Evolutionary conservation across 2,888 invertebrate genomes (phyloP), one percentile per base, ranked within the genome.

Genomic region (Fragum whitleyi): DNA sequence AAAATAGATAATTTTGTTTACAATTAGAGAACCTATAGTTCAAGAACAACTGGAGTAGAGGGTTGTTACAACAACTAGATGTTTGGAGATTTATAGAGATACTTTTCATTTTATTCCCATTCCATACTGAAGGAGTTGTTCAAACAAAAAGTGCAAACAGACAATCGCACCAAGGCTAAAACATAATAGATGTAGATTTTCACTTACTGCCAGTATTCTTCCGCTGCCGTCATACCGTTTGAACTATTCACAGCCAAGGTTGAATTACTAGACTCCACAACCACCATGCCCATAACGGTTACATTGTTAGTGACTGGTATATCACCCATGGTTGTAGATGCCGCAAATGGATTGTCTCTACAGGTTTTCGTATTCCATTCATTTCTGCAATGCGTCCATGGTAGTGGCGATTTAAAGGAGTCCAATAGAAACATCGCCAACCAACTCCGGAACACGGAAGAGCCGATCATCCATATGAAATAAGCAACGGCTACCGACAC

Each of bases 311-410:
- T 9, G 9, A 6, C 3, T 6, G 32, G 9, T 9, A 9, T 36
- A 3, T 36, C 9, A 9, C 9, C 32, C 32, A 3, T 9, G 3
- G 57, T 5, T 3, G 3, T 57, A 14, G 5, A 11, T 9, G 9
- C n/a, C 14, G 23, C 28, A 26, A 47, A 68, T 1, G 19, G 16
- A n/a, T 42, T 28, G 9, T 21, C 14, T 51, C 57, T 94, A 77
- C 94, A 94, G 74, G 89, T 88, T 1, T 77, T 74, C 1, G 93
- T 92, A 88, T 94, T 94, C 94, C 94, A 94, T 1, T 83, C 71
- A 71, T 94, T 92, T 61, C 89, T 87, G 81, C 94, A 94, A 53
- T 71, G 85, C n/a, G 91, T 89, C 94, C 94, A 94, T 5, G 94
- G 94, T 26, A 94, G 87, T 28, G 88, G 87, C 0, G 81, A 55